A percentile compares a stretch with the other conserved stretches of the same genome.
phyloP scores from a whole-genome alignment of 2,113 vertebrate species.

The Shinisaurus crocodilurus region DNA sequence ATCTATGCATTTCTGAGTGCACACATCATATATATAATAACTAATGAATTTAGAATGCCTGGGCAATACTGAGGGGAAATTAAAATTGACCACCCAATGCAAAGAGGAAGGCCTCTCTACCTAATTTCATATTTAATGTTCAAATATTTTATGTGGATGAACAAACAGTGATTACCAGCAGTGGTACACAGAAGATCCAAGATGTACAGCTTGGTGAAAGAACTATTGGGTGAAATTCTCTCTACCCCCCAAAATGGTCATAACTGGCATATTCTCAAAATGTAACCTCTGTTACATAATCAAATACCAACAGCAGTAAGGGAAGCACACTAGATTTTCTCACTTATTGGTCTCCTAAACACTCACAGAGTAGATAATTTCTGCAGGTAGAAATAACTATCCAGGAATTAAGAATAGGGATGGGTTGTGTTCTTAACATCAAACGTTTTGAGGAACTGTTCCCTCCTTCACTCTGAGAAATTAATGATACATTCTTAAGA shows the following conservation, averaged over 20 bases:
- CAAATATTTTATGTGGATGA: neutral
- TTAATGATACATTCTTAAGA: too few species aligned
- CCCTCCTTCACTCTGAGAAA: neutral
- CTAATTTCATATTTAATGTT: accelerated
- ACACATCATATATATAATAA: neutral
- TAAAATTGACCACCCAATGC: neutral
- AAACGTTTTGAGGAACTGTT: neutral
- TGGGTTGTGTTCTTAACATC: neutral
- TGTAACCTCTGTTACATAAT: neutral
- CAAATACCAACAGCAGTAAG: neutral
- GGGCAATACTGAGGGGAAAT: neutral
- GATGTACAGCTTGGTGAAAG: neutral
- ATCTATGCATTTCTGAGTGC: neutral
- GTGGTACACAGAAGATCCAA: neutral
- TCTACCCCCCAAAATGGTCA: neutral
- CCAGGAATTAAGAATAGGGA: neutral
- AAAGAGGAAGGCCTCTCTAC: neutral
- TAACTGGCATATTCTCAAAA: neutral
- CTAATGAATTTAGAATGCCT: neutral
- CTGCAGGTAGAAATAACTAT: neutral
- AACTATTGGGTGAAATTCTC: neutral
- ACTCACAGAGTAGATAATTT: neutral
- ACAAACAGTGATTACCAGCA: neutral
- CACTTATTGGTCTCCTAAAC: neutral
- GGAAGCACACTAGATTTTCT: neutral